These are phyloP conservation scores for Callithrix jacchus DNA, from an alignment of 2,113 vertebrate species.

Conservation along the genomic window DNA sequence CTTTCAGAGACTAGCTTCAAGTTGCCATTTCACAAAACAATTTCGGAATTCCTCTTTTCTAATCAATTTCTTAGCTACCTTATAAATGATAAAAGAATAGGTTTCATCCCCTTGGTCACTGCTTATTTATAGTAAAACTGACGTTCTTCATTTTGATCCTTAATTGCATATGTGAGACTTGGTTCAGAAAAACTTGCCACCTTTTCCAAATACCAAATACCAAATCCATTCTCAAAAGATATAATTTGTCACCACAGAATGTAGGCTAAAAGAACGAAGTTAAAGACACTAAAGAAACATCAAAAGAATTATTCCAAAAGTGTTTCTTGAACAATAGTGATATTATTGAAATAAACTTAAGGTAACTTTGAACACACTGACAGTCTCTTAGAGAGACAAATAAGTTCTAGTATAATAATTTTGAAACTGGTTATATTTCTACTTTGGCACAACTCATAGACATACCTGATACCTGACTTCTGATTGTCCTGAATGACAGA, in stretches of 20 bases:
- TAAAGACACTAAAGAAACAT: background rate
- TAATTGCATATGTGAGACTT: background rate
- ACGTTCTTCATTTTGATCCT: background rate
- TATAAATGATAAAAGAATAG: background rate
- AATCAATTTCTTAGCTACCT: constrained; percentile 22
- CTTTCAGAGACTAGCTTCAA: constrained; percentile 23
- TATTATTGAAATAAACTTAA: constrained; percentile 47
- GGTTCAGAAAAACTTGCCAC: background rate
- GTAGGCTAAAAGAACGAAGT: constrained; percentile 18
- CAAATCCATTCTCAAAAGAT: constrained; percentile 42
- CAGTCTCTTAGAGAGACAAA: background rate
- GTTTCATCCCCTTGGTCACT: background rate
- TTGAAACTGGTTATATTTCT: constrained; percentile 39
- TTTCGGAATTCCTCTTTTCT: constrained; percentile 15
- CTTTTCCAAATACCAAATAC: constrained; percentile 15
- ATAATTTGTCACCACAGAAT: background rate
- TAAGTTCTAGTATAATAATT: background rate
- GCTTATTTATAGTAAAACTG: constrained; percentile 37
- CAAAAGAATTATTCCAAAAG: background rate
- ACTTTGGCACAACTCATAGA: constrained; percentile 12
- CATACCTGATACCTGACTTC: background rate
- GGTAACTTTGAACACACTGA: constrained; percentile 7
- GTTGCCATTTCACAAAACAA: constrained; percentile 2
- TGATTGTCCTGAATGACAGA: background rate
- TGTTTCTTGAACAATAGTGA: background rate